Conservation (phyloP, 2,888 invertebrate species). For the Hirtodrosophila histrioides region DNA sequence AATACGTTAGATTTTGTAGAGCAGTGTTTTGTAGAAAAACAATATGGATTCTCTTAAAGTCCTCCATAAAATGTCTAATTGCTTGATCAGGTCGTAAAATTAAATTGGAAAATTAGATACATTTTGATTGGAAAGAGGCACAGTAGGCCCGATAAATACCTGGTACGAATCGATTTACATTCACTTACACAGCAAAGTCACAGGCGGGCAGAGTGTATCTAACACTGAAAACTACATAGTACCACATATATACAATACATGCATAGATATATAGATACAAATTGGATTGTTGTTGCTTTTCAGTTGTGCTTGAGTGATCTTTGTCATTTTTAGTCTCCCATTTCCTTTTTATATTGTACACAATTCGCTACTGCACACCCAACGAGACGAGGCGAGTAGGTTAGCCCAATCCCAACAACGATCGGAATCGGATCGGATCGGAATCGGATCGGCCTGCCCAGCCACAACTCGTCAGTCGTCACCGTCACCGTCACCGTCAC, state of each 20-base stretch:
- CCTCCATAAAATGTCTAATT: no score
- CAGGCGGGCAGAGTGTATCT: slow-evolving; percentile 33
- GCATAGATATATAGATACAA: slow-evolving; percentile 62
- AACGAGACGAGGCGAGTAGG: slow-evolving; percentile 8
- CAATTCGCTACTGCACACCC: slow-evolving; percentile 36
- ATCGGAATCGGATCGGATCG: slow-evolving; percentile 32
- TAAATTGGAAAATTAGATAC: no score
- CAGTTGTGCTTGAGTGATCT: slow-evolving; percentile 80
- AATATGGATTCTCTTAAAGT: no score
- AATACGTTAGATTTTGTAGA: no score
- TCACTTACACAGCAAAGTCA: slow-evolving; percentile 33
- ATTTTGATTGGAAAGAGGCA: no score
- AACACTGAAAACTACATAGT: slow-evolving; percentile 15
- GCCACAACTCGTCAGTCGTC: slow-evolving; percentile 36
- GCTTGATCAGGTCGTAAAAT: no score
- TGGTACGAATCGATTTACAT: slow-evolving; percentile 22
- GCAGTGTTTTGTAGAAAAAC: no score
- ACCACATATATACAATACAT: slow-evolving; percentile 11
- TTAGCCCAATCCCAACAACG: slow-evolving; percentile 37
- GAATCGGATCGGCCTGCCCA: slow-evolving; percentile 37
- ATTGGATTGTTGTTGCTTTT: slow-evolving; percentile 65
- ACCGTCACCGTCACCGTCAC: no score
- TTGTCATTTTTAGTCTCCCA: slow-evolving; percentile 78
- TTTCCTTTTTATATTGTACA: slow-evolving; percentile 60
- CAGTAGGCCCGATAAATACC: slow-evolving; percentile 2